Base-by-base conservation (phyloP, 2,113 vertebrate genomes). In the Podarcis cretensis region DNA sequence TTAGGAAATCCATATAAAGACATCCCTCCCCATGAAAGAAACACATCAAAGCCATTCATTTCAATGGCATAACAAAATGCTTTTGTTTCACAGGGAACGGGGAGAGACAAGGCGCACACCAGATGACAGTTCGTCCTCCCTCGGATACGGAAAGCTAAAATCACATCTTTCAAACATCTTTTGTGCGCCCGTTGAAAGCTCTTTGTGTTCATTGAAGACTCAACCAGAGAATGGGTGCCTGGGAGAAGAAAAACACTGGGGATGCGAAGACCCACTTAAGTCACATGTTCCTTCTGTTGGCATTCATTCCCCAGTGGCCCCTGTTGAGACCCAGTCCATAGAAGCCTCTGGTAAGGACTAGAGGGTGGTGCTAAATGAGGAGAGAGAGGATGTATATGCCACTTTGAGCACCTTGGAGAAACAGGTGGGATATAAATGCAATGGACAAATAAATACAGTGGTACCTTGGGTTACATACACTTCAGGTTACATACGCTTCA, bases 111-210 rank as follows among this genome's bases (percentile, higher is more conserved):
- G 80, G 88, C 30, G 84, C 35, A 71, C 78, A 5, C 18, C 18
- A 0, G 18, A 2, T 23, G 32, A 27, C 9, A 30, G 27, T 59
- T 90, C 81, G 37, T 77, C 71, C 27, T 71, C n/a, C 32, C 1
- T 2, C 1, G 0, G 83, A 35, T 77, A 48, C 21, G 68, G 8
- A 83, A 89, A 83, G 20, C 85, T 37, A 32, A 79, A 20, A 92
- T 84, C 89, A 85, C 89, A 89, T 0, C 2, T 87, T 65, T 68
- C 48, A 7, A n/a, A 8, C 48, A 2, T 9, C 79, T 89, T 91
- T 73, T 87, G 78, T 81, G 81, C 57, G 71, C 2, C 85, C 81
- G 89, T 48, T 54, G 77, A 91, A 93, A 87, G 35, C 81, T 12
- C 84, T 88, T 93, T 87, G 35, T 0, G 1, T 13, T 2, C 32